These are phyloP conservation scores for Amia ocellicauda DNA, from an alignment of 2,113 vertebrate genomes.

Conservation along the genomic window DNA sequence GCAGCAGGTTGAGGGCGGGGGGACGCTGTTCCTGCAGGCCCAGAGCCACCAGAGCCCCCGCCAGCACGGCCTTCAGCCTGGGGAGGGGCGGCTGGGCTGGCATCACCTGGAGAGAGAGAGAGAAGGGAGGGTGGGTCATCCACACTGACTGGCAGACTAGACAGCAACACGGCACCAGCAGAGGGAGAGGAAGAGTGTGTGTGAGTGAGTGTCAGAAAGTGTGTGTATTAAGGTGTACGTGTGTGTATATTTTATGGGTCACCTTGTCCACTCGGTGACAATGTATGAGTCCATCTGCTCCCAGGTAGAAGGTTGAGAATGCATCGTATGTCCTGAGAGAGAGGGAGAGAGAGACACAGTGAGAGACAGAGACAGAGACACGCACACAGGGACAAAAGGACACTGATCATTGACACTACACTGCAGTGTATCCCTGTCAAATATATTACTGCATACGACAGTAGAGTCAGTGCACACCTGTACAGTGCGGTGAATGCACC, in stretches of 20 bases:
- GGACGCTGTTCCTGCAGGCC: constrained; percentile 74
- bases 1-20: constrained; percentile 60
- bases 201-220: background rate
- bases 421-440: no score
- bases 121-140: no score
- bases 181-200: no score
- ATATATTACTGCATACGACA: no score
- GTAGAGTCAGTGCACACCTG: no score
- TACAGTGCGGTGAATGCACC: no score
- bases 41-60: constrained; percentile 69
- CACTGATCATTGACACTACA: no score
- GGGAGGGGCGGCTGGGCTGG: constrained; percentile 66
- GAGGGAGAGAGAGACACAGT: background rate
- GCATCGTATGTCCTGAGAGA: constrained; percentile 76
- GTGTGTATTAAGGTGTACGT: background rate
- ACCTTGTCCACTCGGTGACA: constrained; percentile 85
- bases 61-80: constrained; percentile 66
- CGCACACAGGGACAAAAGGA: no score
- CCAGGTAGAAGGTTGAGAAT: constrained; percentile 85
- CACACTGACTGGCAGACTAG: no score
- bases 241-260: constrained; percentile 31
- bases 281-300: constrained; percentile 74
- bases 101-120: constrained; percentile 58
- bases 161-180: no score
- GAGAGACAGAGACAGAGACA: no score